Conservation (phyloP, 2,797 vertebrate genomes). For the Acanthornis magna region DNA sequence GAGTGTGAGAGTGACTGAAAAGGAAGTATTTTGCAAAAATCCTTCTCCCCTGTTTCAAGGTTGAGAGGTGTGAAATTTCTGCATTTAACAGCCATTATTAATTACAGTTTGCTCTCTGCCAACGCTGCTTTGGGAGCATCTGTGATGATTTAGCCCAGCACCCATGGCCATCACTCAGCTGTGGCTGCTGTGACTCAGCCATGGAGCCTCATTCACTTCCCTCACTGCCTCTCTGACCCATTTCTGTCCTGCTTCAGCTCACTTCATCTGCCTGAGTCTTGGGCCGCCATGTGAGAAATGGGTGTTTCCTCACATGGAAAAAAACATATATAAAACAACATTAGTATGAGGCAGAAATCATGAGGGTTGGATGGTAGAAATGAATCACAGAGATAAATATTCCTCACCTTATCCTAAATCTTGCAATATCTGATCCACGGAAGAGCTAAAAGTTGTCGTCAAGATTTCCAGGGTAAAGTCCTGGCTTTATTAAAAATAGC, state of each 20-base stretch:
- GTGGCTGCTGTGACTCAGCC: not conserved
- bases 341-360: not conserved
- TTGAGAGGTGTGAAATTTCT: not conserved
- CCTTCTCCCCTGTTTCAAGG: not conserved
- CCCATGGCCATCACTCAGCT: not conserved
- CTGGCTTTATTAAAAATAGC: not conserved
- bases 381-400: not conserved
- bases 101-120: not conserved
- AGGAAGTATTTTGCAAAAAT: not conserved
- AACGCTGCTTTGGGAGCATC: not conserved
- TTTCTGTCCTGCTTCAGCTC: not conserved
- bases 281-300: not conserved
- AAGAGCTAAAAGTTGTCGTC: not conserved
- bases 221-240: not conserved
- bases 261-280: not conserved
- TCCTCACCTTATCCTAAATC: not conserved
- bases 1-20: not conserved
- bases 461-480: not conserved
- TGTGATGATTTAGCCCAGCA: not conserved
- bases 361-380: not conserved
- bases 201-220: not conserved
- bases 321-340: not conserved
- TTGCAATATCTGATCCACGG: not conserved
- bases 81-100: conserved; percentile 27
- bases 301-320: not conserved